Percentiles rank a stretch among this genome's conserved stretches.
Conservation (phyloP, 2,888 invertebrate genomes). For the Dolomedes plantarius region DNA sequence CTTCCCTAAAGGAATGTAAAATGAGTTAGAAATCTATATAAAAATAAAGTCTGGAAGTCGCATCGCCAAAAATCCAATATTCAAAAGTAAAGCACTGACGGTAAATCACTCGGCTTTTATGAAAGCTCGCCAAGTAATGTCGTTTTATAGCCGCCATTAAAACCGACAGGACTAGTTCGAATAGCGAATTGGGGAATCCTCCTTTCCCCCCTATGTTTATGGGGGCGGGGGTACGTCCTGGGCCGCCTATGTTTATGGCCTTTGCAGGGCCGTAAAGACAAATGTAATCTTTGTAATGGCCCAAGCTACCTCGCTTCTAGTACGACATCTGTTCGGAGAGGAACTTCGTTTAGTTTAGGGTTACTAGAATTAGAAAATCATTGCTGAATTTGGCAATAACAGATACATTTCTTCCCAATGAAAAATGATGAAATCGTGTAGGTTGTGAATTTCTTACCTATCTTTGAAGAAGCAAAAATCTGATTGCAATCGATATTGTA, state of each 20-base stretch:
- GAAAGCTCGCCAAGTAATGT: slow-evolving; percentile 69
- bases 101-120: slow-evolving; percentile 69
- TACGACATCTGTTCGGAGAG: slow-evolving; percentile 62
- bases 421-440: no score
- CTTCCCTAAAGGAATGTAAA: slow-evolving; percentile 37
- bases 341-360: slow-evolving; percentile 1
- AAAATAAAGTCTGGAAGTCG: slow-evolving; percentile 39
- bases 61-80: slow-evolving; percentile 71
- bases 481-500: no score
- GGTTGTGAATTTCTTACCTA: no score
- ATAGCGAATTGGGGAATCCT: slow-evolving; percentile 35
- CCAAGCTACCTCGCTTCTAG: slow-evolving; percentile 21
- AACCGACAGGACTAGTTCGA: slow-evolving; percentile 63
- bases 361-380: slow-evolving; percentile 1
- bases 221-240: slow-evolving; percentile 57
- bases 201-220: slow-evolving; percentile 42
- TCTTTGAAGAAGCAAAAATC: no score
- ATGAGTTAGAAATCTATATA: slow-evolving; percentile 33
- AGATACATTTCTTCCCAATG: no score
- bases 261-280: slow-evolving; percentile 70
- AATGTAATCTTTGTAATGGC: slow-evolving; percentile 72
- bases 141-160: slow-evolving; percentile 70
- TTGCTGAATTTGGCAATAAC: slow-evolving; percentile 12
- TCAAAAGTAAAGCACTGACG: slow-evolving; percentile 66
- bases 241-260: slow-evolving; percentile 70